Evolutionary conservation across 2,797 vertebrate genomes (phyloP).

Genomic region (Cossypha heuglini): DNA sequence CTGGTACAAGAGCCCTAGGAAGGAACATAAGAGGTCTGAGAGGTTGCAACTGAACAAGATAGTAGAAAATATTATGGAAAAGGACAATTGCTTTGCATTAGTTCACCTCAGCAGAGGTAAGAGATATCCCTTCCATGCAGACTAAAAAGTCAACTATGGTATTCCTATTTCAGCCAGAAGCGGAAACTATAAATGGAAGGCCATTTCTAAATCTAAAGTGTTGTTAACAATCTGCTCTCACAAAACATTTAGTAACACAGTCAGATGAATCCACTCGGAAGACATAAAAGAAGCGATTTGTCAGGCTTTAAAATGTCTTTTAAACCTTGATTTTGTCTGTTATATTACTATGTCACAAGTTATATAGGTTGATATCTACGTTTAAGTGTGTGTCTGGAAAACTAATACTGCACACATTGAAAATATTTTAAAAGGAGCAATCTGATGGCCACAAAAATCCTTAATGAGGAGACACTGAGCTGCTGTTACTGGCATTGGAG

Average conservation of each 20-base stretch:
- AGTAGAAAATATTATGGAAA: not conserved
- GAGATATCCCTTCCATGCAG: not conserved
- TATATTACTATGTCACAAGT: not conserved
- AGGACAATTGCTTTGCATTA: not conserved
- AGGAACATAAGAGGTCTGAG: not conserved
- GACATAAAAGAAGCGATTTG: not conserved
- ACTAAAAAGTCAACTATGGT: not conserved
- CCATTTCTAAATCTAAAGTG: not conserved
- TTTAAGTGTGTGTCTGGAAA: not conserved
- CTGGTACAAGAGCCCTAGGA: slow-evolving; percentile 90
- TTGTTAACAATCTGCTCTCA: slow-evolving; percentile 2
- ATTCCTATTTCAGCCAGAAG: not conserved
- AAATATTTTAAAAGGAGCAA: not conserved
- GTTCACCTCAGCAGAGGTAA: not conserved
- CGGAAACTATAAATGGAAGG: slow-evolving; percentile 3
- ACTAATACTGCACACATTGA: not conserved
- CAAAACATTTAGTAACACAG: not conserved
- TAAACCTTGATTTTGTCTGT: not conserved
- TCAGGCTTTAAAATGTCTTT: not conserved
- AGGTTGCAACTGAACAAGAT: not conserved
- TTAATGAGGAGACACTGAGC: not conserved
- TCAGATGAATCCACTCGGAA: not conserved
- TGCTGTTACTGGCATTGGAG: not conserved
- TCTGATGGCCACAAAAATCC: not conserved
- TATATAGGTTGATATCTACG: not conserved